Evolutionary conservation across 2,113 vertebrate genomes (phyloP).

Genomic region (Nannobrachium achirus): DNA sequence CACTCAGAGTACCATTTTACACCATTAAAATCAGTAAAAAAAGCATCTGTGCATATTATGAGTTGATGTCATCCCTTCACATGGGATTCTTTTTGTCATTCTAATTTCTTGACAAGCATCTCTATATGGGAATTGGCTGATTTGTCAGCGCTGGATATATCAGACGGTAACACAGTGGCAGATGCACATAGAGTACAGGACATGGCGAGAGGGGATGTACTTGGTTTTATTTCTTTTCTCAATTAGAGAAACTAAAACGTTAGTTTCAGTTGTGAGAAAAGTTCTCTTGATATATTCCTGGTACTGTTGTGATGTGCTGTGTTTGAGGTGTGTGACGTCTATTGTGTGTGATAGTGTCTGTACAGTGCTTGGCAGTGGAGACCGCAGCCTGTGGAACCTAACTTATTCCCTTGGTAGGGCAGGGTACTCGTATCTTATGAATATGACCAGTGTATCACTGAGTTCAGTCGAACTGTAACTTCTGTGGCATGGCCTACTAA

Average conservation of each 20-base stretch:
- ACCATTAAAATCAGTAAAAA: too few species aligned
- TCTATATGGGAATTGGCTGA: too few species aligned
- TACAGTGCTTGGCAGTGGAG: slow-evolving; percentile 41
- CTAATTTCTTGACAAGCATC: too few species aligned
- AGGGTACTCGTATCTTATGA: neutral
- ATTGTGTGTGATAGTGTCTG: slow-evolving; percentile 39
- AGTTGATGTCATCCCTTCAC: too few species aligned
- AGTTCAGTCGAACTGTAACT: too few species aligned
- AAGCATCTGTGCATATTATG: too few species aligned
- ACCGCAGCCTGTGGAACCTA: neutral
- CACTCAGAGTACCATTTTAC: too few species aligned
- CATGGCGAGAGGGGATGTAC: slow-evolving; percentile 15
- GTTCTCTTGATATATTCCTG: slow-evolving; percentile 54
- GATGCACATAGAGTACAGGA: slow-evolving; percentile 1
- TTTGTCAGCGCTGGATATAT: slow-evolving; percentile 15
- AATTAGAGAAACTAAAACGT: slow-evolving; percentile 26
- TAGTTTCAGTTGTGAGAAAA: slow-evolving; percentile 38
- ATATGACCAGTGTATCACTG: slow-evolving; percentile 17
- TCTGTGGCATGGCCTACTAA: neutral
- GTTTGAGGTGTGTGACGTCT: slow-evolving; percentile 62
- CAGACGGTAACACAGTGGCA: slow-evolving; percentile 1
- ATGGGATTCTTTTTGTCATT: too few species aligned
- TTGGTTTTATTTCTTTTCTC: slow-evolving; percentile 30
- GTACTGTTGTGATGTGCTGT: slow-evolving; percentile 65
- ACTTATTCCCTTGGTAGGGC: slow-evolving; percentile 16